A percentile compares a stretch with the other conserved stretches of the same genome.
phyloP scores from a whole-genome alignment of 2,797 vertebrate genomes.

The Hydrolagus colliei region DNA sequence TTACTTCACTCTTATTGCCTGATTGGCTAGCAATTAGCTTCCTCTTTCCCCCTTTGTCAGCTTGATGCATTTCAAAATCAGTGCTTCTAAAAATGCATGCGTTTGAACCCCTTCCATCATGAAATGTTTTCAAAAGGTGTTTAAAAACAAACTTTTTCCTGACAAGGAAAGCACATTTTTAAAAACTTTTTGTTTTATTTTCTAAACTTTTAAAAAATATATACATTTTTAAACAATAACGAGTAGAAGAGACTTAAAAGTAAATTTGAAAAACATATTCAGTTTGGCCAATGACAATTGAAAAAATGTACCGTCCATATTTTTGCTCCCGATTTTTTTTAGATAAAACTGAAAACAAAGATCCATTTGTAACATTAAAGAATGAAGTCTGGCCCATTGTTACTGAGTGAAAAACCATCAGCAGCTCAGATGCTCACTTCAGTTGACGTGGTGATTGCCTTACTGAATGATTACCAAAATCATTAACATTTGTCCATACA shows the following conservation, averaged over 20 bases:
- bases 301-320: not conserved
- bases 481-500: no score
- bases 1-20: not conserved
- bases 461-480: not conserved
- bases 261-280: not conserved
- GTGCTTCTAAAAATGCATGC: not conserved
- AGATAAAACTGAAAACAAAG: constrained; percentile 26
- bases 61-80: not conserved
- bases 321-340: not conserved
- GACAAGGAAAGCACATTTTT: not conserved
- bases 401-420: not conserved
- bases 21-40: not conserved
- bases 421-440: not conserved
- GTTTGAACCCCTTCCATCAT: not conserved
- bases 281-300: not conserved
- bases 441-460: not conserved
- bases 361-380: constrained; percentile 14
- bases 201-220: not conserved
- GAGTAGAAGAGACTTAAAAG: not conserved
- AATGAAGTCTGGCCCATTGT: not conserved
- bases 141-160: not conserved
- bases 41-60: not conserved
- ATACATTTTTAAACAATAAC: not conserved
- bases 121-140: not conserved
- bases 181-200: not conserved